Base-by-base conservation (phyloP, 1,140 invertebrate species). In the Drosophila lowei region DNA sequence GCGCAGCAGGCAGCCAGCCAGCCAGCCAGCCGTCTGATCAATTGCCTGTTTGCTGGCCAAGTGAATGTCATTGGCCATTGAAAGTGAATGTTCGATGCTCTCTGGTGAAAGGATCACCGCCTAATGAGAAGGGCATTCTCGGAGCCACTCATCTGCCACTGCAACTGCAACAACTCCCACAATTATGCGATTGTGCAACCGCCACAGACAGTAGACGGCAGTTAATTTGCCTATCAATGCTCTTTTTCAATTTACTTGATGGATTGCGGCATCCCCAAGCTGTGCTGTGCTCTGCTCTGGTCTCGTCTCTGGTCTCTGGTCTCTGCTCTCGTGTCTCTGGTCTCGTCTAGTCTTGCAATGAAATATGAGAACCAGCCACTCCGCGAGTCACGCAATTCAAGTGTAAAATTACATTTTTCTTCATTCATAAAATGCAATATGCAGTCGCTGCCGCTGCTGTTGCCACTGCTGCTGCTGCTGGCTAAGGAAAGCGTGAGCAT, bases 391-490 rank as follows among this genome's bases (percentile, higher is more conserved):
- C 81, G 81, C 81, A 86, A 86, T 83, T 88, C 57, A 74, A 83
- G 79, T 86, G 62, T 86, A 78, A 86, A 78, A 83, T 88, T 85
- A 80, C 73, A 62, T 77, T 86, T 67, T 84, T 80, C 72, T 86
- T 88, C 78, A 88, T 81, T 67, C 79, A 79, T 52, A 60, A 65
- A 60, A 48, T 46, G 54, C 57, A 83, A 81, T 61, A 62, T 62
- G 57, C 58, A 64, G 43, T 41, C 43, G 41, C 21, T 25, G 61
- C 42, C 42, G 72, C 58, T 28, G 34, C 34, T 11, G 28, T 7
- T 30, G 28, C 28, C 56, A 21, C n/a, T 21, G 43, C 44, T 38
- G 41, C 21, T 25, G 61, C 42, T 46, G 71, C 58, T 49, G 34
- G 30, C 56, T 56, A 30, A 53, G 81, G 77, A 76, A 85, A 86